A percentile compares a stretch with the other conserved stretches of the same genome.
Evolutionary conservation across 1,140 invertebrate species (phyloP).

Genomic region (Drosophila athabasca): DNA sequence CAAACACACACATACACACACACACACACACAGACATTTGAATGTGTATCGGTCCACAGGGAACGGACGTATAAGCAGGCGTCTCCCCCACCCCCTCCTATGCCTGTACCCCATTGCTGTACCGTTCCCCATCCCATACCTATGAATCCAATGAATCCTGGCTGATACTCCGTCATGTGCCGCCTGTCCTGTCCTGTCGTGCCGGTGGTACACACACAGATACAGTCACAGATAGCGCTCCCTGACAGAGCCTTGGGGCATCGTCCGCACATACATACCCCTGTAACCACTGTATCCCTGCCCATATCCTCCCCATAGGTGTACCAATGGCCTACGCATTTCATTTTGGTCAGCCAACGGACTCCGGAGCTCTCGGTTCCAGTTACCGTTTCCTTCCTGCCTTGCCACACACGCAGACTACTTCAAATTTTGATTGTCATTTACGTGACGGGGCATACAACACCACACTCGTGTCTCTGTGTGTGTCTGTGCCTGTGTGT

Average conservation of each 20-base stretch:
- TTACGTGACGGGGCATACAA: conserved; percentile 58
- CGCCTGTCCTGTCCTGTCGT: conserved; percentile 22
- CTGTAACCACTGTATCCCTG: not conserved
- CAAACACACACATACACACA: conserved; percentile 1
- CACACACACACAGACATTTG: not conserved
- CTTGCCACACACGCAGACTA: conserved; percentile 22
- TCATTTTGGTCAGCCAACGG: conserved; percentile 47
- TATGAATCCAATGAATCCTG: not conserved
- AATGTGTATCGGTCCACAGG: conserved; percentile 63
- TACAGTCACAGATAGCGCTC: conserved; percentile 49
- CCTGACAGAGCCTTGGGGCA: conserved; percentile 75
- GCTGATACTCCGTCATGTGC: conserved; percentile 22
- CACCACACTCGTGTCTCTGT: not conserved
- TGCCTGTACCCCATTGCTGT: too few species aligned
- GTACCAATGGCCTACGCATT: conserved; percentile 58
- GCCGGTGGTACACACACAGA: conserved; percentile 27
- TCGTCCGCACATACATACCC: not conserved
- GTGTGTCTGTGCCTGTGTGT: conserved; percentile 11
- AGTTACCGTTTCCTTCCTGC: conserved; percentile 44
- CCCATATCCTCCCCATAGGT: conserved; percentile 24
- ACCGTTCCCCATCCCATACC: not conserved
- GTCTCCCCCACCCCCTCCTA: not conserved
- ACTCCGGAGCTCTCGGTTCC: conserved; percentile 34
- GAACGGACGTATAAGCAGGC: conserved; percentile 10
- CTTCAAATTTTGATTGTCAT: conserved; percentile 80